A percentile compares a stretch with the other conserved stretches of the same genome.
These are phyloP conservation scores for Genyomyrus donnyi DNA, from an alignment of 2,113 vertebrate species.

Conservation along the genomic window DNA sequence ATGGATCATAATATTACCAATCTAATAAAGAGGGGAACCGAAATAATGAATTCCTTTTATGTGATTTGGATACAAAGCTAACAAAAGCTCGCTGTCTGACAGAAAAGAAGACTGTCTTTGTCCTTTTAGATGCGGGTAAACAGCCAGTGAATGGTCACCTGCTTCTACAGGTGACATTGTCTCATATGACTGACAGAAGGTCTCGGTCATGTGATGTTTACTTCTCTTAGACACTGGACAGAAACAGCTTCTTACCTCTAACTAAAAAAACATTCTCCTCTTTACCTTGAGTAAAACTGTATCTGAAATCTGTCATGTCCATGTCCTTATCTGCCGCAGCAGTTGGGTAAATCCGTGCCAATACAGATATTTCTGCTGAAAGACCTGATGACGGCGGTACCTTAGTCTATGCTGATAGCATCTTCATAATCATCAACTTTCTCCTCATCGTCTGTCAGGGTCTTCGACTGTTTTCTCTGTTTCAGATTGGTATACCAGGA, in stretches of 20 bases:
- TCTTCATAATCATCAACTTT: neutral
- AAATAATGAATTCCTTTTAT: neutral
- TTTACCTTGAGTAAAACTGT: neutral
- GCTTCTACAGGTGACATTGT: neutral
- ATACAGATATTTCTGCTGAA: neutral
- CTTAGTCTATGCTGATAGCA: neutral
- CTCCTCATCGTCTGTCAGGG: neutral
- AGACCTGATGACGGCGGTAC: neutral
- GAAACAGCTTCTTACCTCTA: neutral
- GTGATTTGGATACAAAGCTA: neutral
- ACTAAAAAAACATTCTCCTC: neutral
- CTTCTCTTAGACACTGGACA: neutral
- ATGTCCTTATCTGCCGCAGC: neutral
- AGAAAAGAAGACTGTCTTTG: neutral
- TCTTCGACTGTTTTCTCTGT: neutral
- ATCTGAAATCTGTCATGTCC: neutral
- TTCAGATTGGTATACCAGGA: neutral
- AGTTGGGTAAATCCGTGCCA: neutral
- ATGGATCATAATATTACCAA: neutral
- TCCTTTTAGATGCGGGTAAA: neutral
- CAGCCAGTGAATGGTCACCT: neutral
- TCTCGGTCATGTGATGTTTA: neutral
- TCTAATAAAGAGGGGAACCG: conserved; percentile 4
- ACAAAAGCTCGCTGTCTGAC: neutral
- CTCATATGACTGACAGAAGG: neutral